phyloP scores from a whole-genome alignment of 2,797 vertebrate genomes.

The Rhinichthys osculus region DNA sequence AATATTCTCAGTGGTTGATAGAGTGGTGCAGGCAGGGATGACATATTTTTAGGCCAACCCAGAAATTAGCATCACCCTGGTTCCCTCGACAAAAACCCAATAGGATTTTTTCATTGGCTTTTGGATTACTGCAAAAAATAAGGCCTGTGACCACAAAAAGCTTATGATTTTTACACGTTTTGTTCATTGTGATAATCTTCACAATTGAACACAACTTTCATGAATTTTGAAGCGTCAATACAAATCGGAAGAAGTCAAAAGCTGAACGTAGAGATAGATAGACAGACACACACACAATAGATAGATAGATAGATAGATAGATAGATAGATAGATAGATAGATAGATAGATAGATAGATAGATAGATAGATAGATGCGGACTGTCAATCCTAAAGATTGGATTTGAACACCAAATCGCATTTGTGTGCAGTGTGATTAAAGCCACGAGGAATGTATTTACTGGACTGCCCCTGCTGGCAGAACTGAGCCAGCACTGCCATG shows the following conservation, averaged over 20 bases:
- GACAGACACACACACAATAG: too few relatives aligned
- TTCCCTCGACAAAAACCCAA: not conserved
- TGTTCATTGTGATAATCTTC: not conserved
- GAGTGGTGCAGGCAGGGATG: not conserved
- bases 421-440: not conserved
- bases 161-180: not conserved
- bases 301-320: too few relatives aligned
- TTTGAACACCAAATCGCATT: too few relatives aligned
- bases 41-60: not conserved
- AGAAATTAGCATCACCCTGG: not conserved
- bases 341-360: too few relatives aligned
- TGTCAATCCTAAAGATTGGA: too few relatives aligned
- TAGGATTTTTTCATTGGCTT: not conserved
- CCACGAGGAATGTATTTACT: not conserved
- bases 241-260: not conserved
- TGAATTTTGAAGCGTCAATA: not conserved
- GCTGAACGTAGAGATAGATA: too few relatives aligned
- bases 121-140: not conserved
- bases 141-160: not conserved
- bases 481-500: not conserved
- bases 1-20: not conserved
- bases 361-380: too few relatives aligned
- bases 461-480: not conserved
- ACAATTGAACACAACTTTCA: not conserved
- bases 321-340: too few relatives aligned